These are phyloP conservation scores for Psix sp. DNA, from an alignment of 1,140 invertebrate species.

Conservation along the genomic window DNA sequence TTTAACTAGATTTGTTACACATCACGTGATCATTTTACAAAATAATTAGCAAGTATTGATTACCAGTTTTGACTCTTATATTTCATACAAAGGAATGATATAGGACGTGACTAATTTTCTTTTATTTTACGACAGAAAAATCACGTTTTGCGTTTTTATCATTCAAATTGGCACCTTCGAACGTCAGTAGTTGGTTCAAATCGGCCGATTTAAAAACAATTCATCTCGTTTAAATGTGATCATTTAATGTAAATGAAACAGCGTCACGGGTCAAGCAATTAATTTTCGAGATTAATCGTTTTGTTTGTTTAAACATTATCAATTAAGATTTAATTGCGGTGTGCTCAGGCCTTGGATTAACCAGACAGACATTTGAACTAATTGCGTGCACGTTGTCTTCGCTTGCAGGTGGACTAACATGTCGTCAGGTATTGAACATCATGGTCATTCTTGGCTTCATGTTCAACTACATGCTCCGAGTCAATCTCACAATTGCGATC, in stretches of 20 bases:
- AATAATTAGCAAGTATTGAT: no score
- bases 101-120: no score
- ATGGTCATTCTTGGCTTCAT: constrained; percentile 92
- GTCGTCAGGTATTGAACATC: constrained; percentile 87
- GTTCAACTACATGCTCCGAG: constrained; percentile 91
- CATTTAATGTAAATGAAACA: neutral
- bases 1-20: no score
- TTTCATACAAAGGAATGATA: no score
- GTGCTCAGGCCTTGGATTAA: constrained; percentile 14
- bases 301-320: constrained; percentile 40
- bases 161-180: constrained; percentile 22
- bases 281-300: constrained; percentile 41
- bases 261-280: constrained; percentile 27
- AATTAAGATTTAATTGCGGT: constrained; percentile 35
- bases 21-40: no score
- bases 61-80: no score
- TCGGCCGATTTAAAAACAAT: constrained; percentile 30
- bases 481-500: constrained; percentile 93
- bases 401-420: constrained; percentile 83
- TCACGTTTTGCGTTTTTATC: constrained; percentile 3
- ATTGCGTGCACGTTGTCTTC: constrained; percentile 19
- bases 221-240: constrained; percentile 11
- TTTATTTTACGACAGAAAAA: neutral
- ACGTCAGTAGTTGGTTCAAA: constrained; percentile 6
- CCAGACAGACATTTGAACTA: constrained; percentile 12